Evolutionary conservation across 2,113 vertebrate species (phyloP), one percentile per base, ranked within the genome.

Genomic region (Bostrychus sinensis): DNA sequence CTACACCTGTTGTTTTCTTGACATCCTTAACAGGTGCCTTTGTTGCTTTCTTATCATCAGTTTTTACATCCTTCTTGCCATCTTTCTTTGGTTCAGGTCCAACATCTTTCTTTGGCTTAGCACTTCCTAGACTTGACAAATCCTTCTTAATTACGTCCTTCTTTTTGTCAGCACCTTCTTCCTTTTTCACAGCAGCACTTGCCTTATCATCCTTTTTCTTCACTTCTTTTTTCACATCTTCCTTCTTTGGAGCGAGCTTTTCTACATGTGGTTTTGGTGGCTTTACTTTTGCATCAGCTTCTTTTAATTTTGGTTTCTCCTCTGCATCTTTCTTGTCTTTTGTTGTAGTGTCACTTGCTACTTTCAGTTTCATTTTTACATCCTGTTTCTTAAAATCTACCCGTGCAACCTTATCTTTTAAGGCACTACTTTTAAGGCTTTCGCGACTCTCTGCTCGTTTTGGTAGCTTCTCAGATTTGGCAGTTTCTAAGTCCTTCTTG

Each of bases 381-480:
- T 94, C 92, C 25, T 64, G 85, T 72, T 89, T 93, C 78, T 63
- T 94, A 16, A 67, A 26, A 2, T 92, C 90, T 3, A 25, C 81
- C 70, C 73, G 81, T 22, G 51, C 72, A 2, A 57, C 19, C 48
- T 88, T 90, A 25, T 93, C 92, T 66, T 82, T 92, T 1, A 58
- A 76, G 71, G 84, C 79, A 79, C 74, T 79, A 3, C 16, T 70
- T 64, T 90, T 93, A 2, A 96, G 85, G 60, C 95, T 97, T 72
- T 97, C 96, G 30, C 88, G 92, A 80, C 96, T 97, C 69, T 93
- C 95, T 0, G 93, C 70, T 22, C 92, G 89, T 58, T 66, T 93
- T 1, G 92, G 94, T n/a, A 80, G 91, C 64, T 91, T 94, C 20
- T 94, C 92, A 0, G 25, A 22, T 23, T 81, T 88, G 23, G 69